These are phyloP conservation scores for Orchestes rusci DNA, from an alignment of 2,888 invertebrate species.

Conservation along the genomic window DNA sequence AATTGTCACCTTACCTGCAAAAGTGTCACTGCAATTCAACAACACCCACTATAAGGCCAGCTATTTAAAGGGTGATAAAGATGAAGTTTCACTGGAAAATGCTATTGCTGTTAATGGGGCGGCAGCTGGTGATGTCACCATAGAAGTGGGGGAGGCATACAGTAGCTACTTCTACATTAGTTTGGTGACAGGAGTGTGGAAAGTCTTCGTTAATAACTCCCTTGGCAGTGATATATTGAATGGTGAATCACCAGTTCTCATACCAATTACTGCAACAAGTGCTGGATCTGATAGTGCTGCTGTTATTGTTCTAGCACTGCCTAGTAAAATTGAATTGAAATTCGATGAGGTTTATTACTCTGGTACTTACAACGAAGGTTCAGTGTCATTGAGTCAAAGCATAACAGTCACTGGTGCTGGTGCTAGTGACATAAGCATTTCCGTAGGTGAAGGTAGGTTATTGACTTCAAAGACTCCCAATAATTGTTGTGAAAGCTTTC, in stretches of 20 bases:
- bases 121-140: no score
- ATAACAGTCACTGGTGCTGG: constrained; percentile 16
- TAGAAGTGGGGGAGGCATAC: no score
- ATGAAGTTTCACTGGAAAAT: no score
- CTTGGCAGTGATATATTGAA: constrained; percentile 3
- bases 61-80: no score
- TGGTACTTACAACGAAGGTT: constrained; percentile 14
- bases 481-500: constrained; percentile 17
- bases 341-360: constrained; percentile 21
- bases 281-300: constrained; percentile 2
- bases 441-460: constrained; percentile 23
- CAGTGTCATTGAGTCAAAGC: constrained; percentile 11
- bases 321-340: constrained; percentile 14
- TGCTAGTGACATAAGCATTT: no score
- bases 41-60: no score
- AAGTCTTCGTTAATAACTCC: background rate
- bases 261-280: constrained; percentile 18
- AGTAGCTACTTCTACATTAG: no score
- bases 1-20: no score
- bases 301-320: constrained; percentile 20
- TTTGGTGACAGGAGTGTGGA: no score
- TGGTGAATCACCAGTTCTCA: constrained; percentile 5
- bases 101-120: no score
- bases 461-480: background rate
- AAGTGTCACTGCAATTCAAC: no score